phyloP scores from a whole-genome alignment of 2,888 invertebrate genomes.

The Hyposoter didymator region DNA sequence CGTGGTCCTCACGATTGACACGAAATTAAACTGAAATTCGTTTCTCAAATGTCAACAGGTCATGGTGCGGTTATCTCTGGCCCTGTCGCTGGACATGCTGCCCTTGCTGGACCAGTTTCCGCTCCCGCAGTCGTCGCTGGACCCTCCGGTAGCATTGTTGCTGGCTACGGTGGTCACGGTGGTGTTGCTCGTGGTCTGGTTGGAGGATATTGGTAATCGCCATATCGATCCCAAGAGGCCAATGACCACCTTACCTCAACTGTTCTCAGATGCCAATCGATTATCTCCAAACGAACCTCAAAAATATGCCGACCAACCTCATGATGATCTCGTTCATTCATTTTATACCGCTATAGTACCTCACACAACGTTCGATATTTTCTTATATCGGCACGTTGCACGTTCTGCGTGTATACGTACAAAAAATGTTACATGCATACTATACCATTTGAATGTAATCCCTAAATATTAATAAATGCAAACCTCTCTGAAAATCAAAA shows the following conservation, averaged over 20 bases:
- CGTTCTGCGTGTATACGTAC: conserved; percentile 74
- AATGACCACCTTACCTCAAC: conserved; percentile 54
- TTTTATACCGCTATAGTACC: conserved; percentile 79
- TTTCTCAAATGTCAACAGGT: conserved; percentile 68
- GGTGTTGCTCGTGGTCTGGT: conserved; percentile 75
- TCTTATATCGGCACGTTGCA: conserved; percentile 56
- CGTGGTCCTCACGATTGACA: neutral
- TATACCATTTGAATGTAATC: conserved; percentile 63
- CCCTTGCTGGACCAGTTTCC: conserved; percentile 79
- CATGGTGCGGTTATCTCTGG: conserved; percentile 80
- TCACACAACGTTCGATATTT: conserved; percentile 69
- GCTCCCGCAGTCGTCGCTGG: conserved; percentile 81
- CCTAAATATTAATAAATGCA: conserved; percentile 76
- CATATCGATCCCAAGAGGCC: neutral
- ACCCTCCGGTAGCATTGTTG: conserved; percentile 81
- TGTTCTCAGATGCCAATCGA: conserved; percentile 45
- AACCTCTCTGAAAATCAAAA: conserved; percentile 68
- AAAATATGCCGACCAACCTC: conserved; percentile 70
- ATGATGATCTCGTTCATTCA: conserved; percentile 79
- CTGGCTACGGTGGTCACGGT: conserved; percentile 76
- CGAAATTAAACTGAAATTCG: neutral
- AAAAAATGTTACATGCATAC: conserved; percentile 70
- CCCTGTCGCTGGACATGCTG: conserved; percentile 78
- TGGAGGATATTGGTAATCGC: conserved; percentile 75
- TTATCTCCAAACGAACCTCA: conserved; percentile 70